Percentiles rank a stretch among this genome's conserved stretches.
These are phyloP conservation scores for Drosophila antonietae DNA, from an alignment of 2,888 invertebrate genomes.

Conservation along the genomic window DNA sequence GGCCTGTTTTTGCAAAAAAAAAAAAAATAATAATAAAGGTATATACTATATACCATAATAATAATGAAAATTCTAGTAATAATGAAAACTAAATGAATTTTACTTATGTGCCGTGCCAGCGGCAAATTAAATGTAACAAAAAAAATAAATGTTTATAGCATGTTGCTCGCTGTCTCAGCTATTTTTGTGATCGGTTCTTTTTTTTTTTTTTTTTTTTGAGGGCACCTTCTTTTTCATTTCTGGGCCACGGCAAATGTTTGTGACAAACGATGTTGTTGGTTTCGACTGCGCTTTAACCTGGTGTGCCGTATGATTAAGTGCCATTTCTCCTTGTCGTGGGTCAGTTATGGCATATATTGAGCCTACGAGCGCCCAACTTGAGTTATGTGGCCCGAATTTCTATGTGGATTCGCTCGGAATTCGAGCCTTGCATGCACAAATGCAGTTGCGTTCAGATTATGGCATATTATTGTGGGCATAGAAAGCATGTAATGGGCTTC, in stretches of 20 bases:
- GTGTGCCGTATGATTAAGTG: constrained; percentile 62
- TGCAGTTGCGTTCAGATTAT: constrained; percentile 44
- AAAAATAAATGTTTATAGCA: constrained; percentile 64
- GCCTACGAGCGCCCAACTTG: constrained; percentile 9
- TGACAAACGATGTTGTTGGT: constrained; percentile 64
- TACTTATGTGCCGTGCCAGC: constrained; percentile 77
- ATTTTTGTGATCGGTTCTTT: constrained; percentile 47
- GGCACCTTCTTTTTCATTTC: constrained; percentile 51
- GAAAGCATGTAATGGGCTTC: constrained; percentile 39
- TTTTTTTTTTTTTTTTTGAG: constrained; percentile 26
- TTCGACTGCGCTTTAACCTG: constrained; percentile 49
- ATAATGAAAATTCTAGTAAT: constrained; percentile 48
- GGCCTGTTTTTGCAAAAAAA: constrained; percentile 59
- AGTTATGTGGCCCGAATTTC: constrained; percentile 57
- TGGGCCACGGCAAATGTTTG: constrained; percentile 65
- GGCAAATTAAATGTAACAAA: constrained; percentile 72
- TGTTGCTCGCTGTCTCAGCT: constrained; percentile 50
- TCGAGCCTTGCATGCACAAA: constrained; percentile 52
- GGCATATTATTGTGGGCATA: constrained; percentile 37
- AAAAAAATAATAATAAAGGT: not conserved
- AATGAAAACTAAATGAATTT: constrained; percentile 77
- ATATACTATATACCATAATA: constrained; percentile 33
- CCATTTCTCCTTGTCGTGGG: constrained; percentile 39
- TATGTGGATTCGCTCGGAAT: constrained; percentile 34
- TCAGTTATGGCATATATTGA: constrained; percentile 35